These are phyloP conservation scores for Eciton burchellii DNA, from an alignment of 1,140 invertebrate species.

Conservation along the genomic window DNA sequence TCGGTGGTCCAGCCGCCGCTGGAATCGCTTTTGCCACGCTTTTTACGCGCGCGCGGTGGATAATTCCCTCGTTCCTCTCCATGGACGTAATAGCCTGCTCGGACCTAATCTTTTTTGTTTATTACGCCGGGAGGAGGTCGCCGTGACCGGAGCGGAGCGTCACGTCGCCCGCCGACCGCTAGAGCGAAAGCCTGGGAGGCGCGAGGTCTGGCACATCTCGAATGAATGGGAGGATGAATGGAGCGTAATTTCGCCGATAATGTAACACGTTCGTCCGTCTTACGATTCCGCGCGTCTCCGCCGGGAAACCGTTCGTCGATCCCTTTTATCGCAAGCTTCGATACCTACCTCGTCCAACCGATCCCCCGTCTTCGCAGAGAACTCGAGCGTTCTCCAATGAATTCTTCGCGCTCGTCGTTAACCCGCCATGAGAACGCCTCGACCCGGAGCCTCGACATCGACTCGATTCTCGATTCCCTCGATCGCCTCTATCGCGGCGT, in stretches of 20 bases:
- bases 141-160: constrained; percentile 32
- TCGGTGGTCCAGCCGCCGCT: constrained; percentile 74
- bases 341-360: too few relatives aligned
- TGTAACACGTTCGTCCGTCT: constrained; percentile 44
- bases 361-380: too few relatives aligned
- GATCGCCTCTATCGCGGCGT: background rate
- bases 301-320: constrained; percentile 10
- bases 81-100: constrained; percentile 79
- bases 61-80: constrained; percentile 79
- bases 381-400: background rate
- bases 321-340: background rate
- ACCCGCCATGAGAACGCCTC: background rate
- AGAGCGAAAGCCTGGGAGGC: constrained; percentile 31
- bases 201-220: constrained; percentile 59
- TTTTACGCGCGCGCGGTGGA: constrained; percentile 80
- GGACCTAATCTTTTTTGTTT: constrained; percentile 80
- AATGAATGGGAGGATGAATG: constrained; percentile 84
- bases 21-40: constrained; percentile 81
- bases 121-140: constrained; percentile 74
- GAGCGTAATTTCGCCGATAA: constrained; percentile 78
- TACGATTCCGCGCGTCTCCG: constrained; percentile 17
- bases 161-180: constrained; percentile 26
- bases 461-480: background rate
- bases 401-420: background rate
- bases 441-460: background rate